Percentiles rank a stretch among this genome's conserved stretches.
These are phyloP conservation scores for Sesamia inferens DNA, from an alignment of 2,888 invertebrate genomes.

Conservation along the genomic window DNA sequence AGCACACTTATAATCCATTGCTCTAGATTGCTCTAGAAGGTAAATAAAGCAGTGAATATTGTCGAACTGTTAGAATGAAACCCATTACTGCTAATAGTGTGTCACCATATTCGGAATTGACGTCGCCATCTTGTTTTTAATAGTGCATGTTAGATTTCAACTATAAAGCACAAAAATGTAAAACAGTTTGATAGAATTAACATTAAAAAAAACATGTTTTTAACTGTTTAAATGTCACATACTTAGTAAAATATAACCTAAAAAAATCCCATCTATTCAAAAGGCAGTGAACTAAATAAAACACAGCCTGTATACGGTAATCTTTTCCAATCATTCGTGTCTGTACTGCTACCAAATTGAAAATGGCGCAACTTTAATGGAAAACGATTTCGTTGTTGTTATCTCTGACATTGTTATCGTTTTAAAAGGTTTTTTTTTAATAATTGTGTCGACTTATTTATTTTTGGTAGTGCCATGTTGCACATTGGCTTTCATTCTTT, in stretches of 20 bases:
- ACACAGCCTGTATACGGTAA: slow-evolving; percentile 65
- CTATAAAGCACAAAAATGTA: too few species aligned
- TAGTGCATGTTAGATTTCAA: background rate
- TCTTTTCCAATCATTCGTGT: slow-evolving; percentile 68
- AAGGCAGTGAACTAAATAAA: slow-evolving; percentile 28
- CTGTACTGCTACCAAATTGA: slow-evolving; percentile 68
- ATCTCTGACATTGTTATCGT: slow-evolving; percentile 50
- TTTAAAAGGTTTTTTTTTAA: slow-evolving; percentile 35
- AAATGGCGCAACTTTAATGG: slow-evolving; percentile 70
- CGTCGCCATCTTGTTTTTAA: background rate
- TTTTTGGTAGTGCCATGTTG: background rate
- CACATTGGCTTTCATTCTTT: too few species aligned
- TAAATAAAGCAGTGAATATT: too few species aligned
- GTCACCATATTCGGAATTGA: background rate
- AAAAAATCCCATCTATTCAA: slow-evolving; percentile 13
- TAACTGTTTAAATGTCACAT: background rate
- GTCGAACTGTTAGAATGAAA: too few species aligned
- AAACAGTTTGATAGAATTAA: too few species aligned
- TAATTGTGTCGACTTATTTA: slow-evolving; percentile 7
- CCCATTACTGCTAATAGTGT: too few species aligned
- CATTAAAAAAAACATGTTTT: too few species aligned
- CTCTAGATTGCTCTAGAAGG: too few species aligned
- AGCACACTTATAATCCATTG: too few species aligned
- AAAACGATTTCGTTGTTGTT: slow-evolving; percentile 53
- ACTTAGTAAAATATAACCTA: background rate